Base-by-base conservation (phyloP, 2,888 invertebrate species). In the Parnassius apollo region DNA sequence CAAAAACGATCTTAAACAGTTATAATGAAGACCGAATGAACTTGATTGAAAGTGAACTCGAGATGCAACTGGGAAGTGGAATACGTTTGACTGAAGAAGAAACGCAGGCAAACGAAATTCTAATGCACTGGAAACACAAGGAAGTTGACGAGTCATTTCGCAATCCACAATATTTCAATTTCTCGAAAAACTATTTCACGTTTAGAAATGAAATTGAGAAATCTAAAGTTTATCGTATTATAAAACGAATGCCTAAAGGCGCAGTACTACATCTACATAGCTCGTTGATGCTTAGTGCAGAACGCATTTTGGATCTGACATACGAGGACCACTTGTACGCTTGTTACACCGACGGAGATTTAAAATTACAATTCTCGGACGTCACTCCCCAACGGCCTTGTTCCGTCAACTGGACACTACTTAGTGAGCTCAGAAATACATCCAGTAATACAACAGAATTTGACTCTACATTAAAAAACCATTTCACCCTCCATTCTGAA, bases 211-310 rank as follows among this genome's bases (percentile, higher is more conserved):
- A 91, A 10, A 94, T 96, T 12, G 86, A 93, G 13, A 77, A 86
- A 0, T 96, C 96, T 0, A 84, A 93, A 61, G 93, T 96, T 2
- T 96, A 94, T 74, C 81, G 93, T 68, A 87, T 95, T 3, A 93
- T 97, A 9, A 86, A 86, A 61, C 81, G 75, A 57, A 93, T 97
- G 93, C 97, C 97, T 0, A 97, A 97, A 85, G 97, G 96, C 0
- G 94, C 93, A 0, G 94, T 94, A 0, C 79, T 96, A 12, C 96
- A 96, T 72, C 92, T 94, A 0, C 96, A 96, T 73, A 93, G 94
- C 69, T 93, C 94, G 0, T 92, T 94, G 1, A 87, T 94, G 69
- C 92, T 93, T 13, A 94, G 94, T 48, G 85, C 92, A 0, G 93
- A 94, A 57, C 93, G 89, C 59, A 71, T 95, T 51, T 83, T 95